Evolutionary conservation across 2,888 invertebrate genomes (phyloP).

Genomic region (Chymomyza amoena): DNA sequence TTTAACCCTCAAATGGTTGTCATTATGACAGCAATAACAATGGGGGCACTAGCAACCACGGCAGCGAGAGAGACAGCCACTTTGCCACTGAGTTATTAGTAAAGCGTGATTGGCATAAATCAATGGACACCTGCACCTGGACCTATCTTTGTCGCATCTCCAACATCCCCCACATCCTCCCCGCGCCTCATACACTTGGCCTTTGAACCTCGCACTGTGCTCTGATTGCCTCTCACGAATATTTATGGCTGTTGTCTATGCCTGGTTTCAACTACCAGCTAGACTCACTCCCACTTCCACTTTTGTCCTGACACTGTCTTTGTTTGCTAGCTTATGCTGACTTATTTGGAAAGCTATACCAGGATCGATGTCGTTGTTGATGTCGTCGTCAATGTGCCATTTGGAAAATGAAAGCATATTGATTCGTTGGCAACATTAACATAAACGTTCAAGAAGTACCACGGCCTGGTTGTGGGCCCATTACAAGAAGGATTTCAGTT

Average conservation of each 20-base stretch:
- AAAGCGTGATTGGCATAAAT: conserved; percentile 75
- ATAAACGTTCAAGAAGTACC: conserved; percentile 27
- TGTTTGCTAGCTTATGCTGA: conserved; percentile 20
- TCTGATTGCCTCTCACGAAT: conserved; percentile 10
- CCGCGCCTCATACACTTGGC: background rate
- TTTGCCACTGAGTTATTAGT: conserved; percentile 69
- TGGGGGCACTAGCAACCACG: conserved; percentile 6
- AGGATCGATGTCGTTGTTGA: conserved; percentile 51
- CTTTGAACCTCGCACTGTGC: background rate
- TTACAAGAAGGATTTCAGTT: background rate
- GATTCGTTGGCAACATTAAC: conserved; percentile 55
- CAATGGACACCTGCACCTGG: conserved; percentile 44
- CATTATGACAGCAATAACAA: conserved; percentile 62
- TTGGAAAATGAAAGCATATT: conserved; percentile 60
- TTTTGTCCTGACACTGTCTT: conserved; percentile 21
- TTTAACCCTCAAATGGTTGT: conserved; percentile 74
- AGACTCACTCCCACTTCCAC: background rate
- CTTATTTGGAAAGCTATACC: conserved; percentile 39
- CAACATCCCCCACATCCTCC: background rate
- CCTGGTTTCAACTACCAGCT: background rate
- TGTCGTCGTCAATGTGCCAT: conserved; percentile 38
- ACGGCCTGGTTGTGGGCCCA: background rate
- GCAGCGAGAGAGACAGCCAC: conserved; percentile 43
- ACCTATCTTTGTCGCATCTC: background rate
- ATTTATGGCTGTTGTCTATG: conserved; percentile 46